Percentiles rank a stretch among this genome's conserved stretches.
phyloP scores from a whole-genome alignment of 2,113 vertebrate species.

The Genyomyrus donnyi region DNA sequence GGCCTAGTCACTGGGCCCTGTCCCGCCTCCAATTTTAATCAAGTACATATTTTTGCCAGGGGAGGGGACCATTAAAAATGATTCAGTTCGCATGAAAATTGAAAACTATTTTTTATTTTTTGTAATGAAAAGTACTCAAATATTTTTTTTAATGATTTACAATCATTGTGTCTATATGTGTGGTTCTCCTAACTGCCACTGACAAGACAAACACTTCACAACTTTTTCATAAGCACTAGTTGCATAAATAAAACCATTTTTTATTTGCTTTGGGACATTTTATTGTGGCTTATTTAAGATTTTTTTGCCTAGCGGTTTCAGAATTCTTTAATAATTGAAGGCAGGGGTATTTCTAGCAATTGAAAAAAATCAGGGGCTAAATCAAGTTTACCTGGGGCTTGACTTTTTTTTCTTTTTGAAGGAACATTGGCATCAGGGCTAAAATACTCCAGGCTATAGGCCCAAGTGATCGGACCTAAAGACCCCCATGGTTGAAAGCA shows the following conservation, averaged over 20 bases:
- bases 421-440: too few relatives aligned
- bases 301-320: background rate
- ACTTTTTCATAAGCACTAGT: background rate
- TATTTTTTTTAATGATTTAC: background rate
- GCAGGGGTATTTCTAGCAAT: background rate
- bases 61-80: background rate
- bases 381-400: too few relatives aligned
- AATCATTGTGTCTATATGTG: background rate
- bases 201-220: background rate
- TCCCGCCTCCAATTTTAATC: background rate
- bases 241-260: background rate
- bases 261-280: background rate
- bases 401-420: too few relatives aligned
- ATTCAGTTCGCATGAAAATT: background rate
- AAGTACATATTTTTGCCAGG: background rate
- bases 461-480: too few relatives aligned
- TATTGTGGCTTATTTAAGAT: background rate
- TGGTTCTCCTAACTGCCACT: background rate
- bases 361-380: too few relatives aligned
- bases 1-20: background rate
- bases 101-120: background rate
- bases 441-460: too few relatives aligned
- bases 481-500: background rate
- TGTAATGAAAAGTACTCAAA: background rate
- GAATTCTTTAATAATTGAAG: background rate